These are phyloP conservation scores for Mesembrinibis cayennensis DNA, from an alignment of 2,113 vertebrate genomes.

Conservation along the genomic window DNA sequence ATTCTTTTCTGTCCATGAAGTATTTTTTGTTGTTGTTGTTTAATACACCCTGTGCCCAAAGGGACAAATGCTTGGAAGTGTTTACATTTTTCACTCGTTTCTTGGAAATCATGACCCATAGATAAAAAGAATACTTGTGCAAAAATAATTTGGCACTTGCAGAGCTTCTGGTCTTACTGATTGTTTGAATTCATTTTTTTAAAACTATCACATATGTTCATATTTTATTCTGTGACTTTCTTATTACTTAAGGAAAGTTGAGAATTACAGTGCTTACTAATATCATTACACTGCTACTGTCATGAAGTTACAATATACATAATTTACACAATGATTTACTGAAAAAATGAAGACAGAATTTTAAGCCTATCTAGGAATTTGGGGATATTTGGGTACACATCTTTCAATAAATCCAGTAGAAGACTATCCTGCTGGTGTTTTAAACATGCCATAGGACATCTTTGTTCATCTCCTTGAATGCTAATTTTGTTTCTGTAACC, in stretches of 20 bases:
- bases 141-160: constrained; percentile 35
- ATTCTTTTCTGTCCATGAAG: neutral
- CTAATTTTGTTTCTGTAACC: neutral
- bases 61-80: constrained; percentile 53
- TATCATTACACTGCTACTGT: neutral
- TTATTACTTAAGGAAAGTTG: neutral
- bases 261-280: neutral
- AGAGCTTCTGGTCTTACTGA: constrained; percentile 26
- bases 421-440: neutral
- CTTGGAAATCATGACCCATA: constrained; percentile 53
- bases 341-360: neutral
- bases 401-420: neutral
- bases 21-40: constrained; percentile 10
- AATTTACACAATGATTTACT: neutral
- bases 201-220: neutral
- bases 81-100: constrained; percentile 57
- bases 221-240: neutral
- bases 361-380: neutral
- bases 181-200: neutral
- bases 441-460: neutral
- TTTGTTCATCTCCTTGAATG: neutral
- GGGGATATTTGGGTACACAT: neutral
- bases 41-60: constrained; percentile 15
- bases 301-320: neutral
- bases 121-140: constrained; percentile 46